Conservation (phyloP, 2,113 vertebrate species). For the Australoheros scitulus region DNA sequence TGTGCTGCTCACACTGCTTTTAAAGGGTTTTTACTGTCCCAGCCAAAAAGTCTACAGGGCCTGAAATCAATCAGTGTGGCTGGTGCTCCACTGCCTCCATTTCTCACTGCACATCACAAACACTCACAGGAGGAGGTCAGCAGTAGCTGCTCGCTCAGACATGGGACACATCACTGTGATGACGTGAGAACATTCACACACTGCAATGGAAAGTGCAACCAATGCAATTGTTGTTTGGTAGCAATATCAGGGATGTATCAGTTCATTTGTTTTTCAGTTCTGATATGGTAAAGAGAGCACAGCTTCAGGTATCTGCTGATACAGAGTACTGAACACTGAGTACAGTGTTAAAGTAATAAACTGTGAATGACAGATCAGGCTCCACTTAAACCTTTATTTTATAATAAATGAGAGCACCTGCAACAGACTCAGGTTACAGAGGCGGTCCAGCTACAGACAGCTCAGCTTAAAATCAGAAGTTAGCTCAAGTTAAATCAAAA, state of each 20-base stretch:
- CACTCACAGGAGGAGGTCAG: background rate
- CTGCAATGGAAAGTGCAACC: no score
- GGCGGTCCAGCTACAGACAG: no score
- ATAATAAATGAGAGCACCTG: no score
- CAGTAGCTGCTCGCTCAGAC: background rate
- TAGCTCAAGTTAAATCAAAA: no score
- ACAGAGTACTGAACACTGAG: background rate
- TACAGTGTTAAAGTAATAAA: background rate
- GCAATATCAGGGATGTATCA: no score
- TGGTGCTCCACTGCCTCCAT: background rate
- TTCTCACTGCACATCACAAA: background rate
- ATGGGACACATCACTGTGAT: background rate
- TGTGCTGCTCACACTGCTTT: slow-evolving; percentile 7
- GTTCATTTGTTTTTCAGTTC: no score
- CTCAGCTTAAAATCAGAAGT: no score
- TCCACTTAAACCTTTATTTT: background rate
- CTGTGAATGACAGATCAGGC: background rate
- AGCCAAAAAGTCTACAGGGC: slow-evolving; percentile 13
- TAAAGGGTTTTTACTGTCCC: slow-evolving; percentile 17
- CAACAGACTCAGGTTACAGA: no score
- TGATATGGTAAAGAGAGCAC: no score
- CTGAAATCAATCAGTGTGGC: slow-evolving; percentile 13
- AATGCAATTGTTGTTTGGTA: no score
- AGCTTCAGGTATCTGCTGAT: background rate
- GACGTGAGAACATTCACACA: no score